Conservation (phyloP, 2,113 vertebrate genomes). For the Sphaerodactylus townsendi region DNA sequence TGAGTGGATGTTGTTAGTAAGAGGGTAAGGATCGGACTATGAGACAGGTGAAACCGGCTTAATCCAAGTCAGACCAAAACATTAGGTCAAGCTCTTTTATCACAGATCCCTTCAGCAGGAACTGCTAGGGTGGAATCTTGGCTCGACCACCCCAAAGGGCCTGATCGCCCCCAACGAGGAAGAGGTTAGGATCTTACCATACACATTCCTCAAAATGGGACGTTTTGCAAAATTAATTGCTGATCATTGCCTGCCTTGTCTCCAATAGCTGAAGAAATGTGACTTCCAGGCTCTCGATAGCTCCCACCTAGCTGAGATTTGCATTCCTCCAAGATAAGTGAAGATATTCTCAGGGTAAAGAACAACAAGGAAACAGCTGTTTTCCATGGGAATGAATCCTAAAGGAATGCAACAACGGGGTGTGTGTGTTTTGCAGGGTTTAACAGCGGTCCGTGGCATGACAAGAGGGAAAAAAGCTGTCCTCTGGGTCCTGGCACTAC, state of each 20-base stretch:
- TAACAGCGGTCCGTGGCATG: neutral
- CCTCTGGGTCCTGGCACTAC: neutral
- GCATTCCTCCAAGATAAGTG: neutral
- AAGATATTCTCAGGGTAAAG: neutral
- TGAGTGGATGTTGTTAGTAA: too few relatives aligned
- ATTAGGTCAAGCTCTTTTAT: too few relatives aligned
- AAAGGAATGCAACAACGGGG: neutral
- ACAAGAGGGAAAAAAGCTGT: neutral
- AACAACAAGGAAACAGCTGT: conserved; percentile 15
- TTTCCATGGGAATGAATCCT: conserved; percentile 16
- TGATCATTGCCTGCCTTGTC: neutral
- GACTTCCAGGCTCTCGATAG: neutral
- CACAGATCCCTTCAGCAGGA: too few relatives aligned
- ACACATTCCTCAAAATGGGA: neutral
- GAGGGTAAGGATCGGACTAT: too few relatives aligned
- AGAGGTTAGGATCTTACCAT: neutral
- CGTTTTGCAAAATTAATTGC: neutral
- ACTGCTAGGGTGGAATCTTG: too few relatives aligned
- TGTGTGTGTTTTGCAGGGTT: neutral
- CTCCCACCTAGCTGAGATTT: neutral
- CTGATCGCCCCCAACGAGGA: too few relatives aligned
- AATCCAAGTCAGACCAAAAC: too few relatives aligned
- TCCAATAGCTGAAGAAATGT: neutral
- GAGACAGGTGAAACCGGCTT: too few relatives aligned
- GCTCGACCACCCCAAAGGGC: too few relatives aligned